Conservation (phyloP, 2,888 invertebrate species). For the Cremastinae sp. region DNA sequence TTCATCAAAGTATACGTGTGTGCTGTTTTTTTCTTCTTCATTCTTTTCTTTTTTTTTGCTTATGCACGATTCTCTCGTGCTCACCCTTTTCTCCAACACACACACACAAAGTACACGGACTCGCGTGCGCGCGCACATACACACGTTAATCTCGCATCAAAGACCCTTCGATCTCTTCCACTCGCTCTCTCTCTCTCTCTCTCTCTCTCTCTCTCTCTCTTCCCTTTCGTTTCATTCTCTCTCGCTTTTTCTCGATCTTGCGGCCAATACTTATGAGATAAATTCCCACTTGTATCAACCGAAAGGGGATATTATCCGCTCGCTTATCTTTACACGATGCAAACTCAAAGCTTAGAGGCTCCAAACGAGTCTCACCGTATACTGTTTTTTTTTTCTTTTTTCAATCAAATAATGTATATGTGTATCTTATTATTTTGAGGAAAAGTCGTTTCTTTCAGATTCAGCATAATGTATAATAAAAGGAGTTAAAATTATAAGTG, state of each 20-base stretch:
- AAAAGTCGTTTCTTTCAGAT: not conserved
- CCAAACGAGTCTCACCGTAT: constrained; percentile 41
- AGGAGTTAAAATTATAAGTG: no score
- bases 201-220: constrained; percentile 2
- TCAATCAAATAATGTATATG: not conserved
- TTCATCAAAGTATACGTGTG: not conserved
- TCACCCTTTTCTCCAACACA: constrained; percentile 31
- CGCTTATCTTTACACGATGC: constrained; percentile 25
- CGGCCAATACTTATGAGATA: constrained; percentile 18
- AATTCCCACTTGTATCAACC: constrained; percentile 18
- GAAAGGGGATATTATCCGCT: constrained; percentile 25
- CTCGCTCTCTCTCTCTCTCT: not conserved
- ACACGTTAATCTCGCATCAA: not conserved
- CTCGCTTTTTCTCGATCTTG: not conserved
- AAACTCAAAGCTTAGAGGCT: constrained; percentile 19
- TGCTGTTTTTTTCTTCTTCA: not conserved
- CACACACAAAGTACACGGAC: not conserved
- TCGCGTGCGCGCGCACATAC: no score
- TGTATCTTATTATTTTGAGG: not conserved
- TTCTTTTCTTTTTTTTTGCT: constrained; percentile 10
- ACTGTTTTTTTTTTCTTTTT: not conserved
- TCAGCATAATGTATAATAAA: not conserved
- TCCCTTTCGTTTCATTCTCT: no score
- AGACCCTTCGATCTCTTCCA: constrained; percentile 8
- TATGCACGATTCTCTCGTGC: constrained; percentile 1